Evolutionary conservation across 2,797 vertebrate genomes (phyloP), one percentile per base, ranked within the genome.

Genomic region (Parotocinclus haroldoi): DNA sequence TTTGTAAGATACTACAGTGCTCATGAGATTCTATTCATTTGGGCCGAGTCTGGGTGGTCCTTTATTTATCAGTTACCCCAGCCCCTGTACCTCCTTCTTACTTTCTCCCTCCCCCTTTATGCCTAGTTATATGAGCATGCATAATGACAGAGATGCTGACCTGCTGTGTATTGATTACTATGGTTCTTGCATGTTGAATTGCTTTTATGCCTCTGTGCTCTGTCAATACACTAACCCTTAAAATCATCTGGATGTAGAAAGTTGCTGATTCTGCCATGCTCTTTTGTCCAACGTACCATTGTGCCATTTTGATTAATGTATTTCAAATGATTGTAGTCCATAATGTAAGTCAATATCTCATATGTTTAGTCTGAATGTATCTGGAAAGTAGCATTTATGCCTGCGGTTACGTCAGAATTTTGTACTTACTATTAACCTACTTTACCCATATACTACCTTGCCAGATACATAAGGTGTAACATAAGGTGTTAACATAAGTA

Each of bases 151-250:
- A 73, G 70, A 74, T 69, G 44, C 57, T 69, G 75, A 75, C 68
- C 66, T 69, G 61, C 51, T 59, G 66, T 18, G 39, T 77, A 80
- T 78, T 68, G 68, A 80, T 77, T 53, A 69, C 49, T 57, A 68
- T 50, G 58, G 60, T 18, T 52, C 63, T 50, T 63, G 53, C 40
- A 66, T 68, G 61, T 66, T n/a, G n/a, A n/a, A 76, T 80, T 66
- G 66, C 44, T 66, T 69, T 75, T 59, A 44, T 53, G 51, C 52
- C 58, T 72, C 56, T 71, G 40, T 11, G 40, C 40, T 42, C 8
- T 11, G 40, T 42, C 40, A 42, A 7, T 42, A 42, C 4, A 1
- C 3, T 7, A 42, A 8, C 10, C 10, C 57, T 65, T 11, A 60
- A 61, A 61, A 55, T 71, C 36, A 68, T 64, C 40, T 57, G 51